A percentile compares a stretch with the other conserved stretches of the same genome.
Evolutionary conservation across 2,113 vertebrate genomes (phyloP).

Genomic region (Chroicocephalus ridibundus): DNA sequence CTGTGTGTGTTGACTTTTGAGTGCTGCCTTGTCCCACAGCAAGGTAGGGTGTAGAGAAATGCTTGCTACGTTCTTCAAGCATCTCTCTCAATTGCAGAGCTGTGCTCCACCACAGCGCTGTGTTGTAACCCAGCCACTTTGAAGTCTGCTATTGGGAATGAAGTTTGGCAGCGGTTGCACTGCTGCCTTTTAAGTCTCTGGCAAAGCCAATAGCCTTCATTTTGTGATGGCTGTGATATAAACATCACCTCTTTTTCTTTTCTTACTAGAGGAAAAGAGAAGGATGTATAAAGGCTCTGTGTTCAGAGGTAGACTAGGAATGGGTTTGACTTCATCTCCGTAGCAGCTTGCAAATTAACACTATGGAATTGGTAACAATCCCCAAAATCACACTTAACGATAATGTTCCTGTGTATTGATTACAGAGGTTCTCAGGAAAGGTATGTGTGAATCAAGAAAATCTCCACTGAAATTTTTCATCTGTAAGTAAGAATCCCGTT

Average conservation of each 20-base stretch:
- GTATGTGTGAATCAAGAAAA: background rate
- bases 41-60: background rate
- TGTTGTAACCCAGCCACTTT: background rate
- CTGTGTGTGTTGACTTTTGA: background rate
- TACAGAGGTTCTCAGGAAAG: background rate
- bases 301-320: background rate
- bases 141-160: background rate
- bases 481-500: background rate
- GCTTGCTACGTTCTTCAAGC: background rate
- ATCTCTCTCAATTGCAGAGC: background rate
- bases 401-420: background rate
- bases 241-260: background rate
- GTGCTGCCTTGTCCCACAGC: background rate
- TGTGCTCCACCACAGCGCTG: rapidly evolving
- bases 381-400: background rate
- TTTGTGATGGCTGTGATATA: background rate
- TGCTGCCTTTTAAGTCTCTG: background rate
- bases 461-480: background rate
- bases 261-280: background rate
- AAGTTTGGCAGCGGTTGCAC: background rate
- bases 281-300: background rate
- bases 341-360: background rate
- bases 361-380: background rate
- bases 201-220: background rate
- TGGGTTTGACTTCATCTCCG: background rate